Evolutionary conservation across 2,113 vertebrate species (phyloP).

Genomic region (Microcebus tavaratra): DNA sequence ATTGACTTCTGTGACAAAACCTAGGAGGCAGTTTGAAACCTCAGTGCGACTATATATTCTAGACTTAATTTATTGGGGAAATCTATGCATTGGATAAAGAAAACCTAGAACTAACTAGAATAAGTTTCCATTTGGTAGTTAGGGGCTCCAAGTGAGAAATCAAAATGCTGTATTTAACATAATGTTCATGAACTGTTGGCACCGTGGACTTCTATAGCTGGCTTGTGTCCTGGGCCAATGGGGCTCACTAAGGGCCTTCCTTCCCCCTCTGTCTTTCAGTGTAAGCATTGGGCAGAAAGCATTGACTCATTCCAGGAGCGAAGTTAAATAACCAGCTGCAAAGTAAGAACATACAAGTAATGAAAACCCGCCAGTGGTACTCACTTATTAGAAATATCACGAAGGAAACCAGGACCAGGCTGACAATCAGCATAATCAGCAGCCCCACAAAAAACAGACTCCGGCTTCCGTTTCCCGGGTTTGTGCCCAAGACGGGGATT

Average conservation of each 20-base stretch:
- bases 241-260: fast-evolving
- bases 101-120: not conserved
- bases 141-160: not conserved
- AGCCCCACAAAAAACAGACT: slow-evolving; percentile 77
- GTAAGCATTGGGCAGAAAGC: not conserved
- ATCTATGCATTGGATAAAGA: not conserved
- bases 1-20: not conserved
- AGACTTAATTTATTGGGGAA: not conserved
- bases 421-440: slow-evolving; percentile 81
- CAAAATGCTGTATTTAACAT: not conserved
- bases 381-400: slow-evolving; percentile 86
- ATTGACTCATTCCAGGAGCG: not conserved
- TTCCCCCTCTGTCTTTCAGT: not conserved
- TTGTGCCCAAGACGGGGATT: not conserved
- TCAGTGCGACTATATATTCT: not conserved
- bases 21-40: not conserved
- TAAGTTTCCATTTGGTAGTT: not conserved
- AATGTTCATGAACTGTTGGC: not conserved
- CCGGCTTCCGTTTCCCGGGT: slow-evolving; percentile 34
- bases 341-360: not conserved
- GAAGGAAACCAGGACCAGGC: slow-evolving; percentile 83
- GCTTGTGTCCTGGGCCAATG: not conserved
- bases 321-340: not conserved
- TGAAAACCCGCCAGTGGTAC: slow-evolving; percentile 41
- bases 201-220: not conserved